Conservation (phyloP, 2,113 vertebrate species). For the Brachyhypopomus gauderio region DNA sequence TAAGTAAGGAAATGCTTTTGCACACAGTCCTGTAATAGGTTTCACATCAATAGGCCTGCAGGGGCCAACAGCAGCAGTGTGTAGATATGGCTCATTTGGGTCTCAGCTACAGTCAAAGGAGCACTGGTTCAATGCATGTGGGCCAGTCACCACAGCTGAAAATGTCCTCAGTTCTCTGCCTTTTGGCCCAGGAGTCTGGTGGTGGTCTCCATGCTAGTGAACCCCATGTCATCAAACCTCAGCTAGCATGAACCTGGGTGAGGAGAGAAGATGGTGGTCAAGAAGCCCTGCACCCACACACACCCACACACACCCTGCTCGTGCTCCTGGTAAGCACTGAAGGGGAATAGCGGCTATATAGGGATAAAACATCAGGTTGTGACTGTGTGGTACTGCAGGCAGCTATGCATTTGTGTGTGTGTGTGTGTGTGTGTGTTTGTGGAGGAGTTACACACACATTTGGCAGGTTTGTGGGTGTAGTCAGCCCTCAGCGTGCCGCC, state of each 20-base stretch:
- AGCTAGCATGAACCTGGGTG: neutral
- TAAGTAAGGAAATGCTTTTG: constrained; percentile 41
- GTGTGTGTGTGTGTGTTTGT: constrained; percentile 15
- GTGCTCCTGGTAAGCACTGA: neutral
- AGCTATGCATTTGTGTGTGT: constrained; percentile 1
- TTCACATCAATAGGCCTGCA: constrained; percentile 34
- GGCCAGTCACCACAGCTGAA: neutral
- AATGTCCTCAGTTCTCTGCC: neutral
- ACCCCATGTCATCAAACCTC: neutral
- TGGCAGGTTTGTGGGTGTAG: constrained; percentile 32
- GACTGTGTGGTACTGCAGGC: neutral
- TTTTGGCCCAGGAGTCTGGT: neutral
- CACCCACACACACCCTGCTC: neutral
- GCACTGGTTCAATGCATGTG: neutral
- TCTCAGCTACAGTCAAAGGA: neutral
- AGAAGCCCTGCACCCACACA: neutral
- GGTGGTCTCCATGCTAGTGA: neutral
- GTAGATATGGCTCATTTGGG: neutral
- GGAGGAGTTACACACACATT: constrained; percentile 18
- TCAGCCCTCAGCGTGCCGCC: constrained; percentile 47
- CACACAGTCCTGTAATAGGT: constrained; percentile 42
- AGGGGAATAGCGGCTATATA: neutral
- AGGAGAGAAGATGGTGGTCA: neutral
- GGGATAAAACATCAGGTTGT: neutral
- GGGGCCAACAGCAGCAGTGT: constrained; percentile 2